These are phyloP conservation scores for Lytechinus variegatus DNA, from an alignment of 35 echinoderm and acorn worm species.

Conservation along the genomic window DNA sequence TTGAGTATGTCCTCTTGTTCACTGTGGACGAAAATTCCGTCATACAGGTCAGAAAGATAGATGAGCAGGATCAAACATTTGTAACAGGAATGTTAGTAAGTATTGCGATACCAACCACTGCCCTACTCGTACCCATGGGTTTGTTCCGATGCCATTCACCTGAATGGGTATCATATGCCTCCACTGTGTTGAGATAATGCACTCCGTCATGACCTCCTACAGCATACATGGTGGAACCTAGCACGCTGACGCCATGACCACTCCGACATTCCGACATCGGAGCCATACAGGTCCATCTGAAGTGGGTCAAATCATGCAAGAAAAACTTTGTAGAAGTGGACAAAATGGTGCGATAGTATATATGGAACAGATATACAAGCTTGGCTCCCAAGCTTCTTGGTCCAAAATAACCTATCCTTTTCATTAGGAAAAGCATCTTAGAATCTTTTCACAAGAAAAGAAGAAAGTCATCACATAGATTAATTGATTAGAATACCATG, in stretches of 20 bases:
- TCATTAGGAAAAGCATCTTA: too few species aligned
- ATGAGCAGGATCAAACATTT: neutral
- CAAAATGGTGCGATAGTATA: neutral
- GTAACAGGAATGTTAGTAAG: conserved; percentile 69
- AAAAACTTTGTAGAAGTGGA: neutral
- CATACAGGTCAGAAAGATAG: neutral
- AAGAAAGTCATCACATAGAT: too few species aligned
- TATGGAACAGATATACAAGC: too few species aligned
- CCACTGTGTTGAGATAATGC: conserved; percentile 83
- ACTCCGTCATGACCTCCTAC: conserved; percentile 79
- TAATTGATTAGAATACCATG: too few species aligned
- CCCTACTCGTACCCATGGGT: conserved; percentile 75
- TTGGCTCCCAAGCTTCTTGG: too few species aligned
- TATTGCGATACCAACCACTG: conserved; percentile 71
- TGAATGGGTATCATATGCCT: conserved; percentile 63
- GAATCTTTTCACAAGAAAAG: too few species aligned
- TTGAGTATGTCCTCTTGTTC: neutral
- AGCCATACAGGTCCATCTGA: conserved; percentile 76
- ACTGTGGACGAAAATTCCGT: neutral
- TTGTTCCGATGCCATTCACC: conserved; percentile 71
- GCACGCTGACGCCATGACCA: conserved; percentile 66
- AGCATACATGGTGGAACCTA: conserved; percentile 71
- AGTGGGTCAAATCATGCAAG: neutral
- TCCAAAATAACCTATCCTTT: too few species aligned
- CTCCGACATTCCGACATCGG: conserved; percentile 80